Evolutionary conservation across 2,113 vertebrate species (phyloP), one percentile per base, ranked within the genome.

Genomic region (Oreochromis spilurus): DNA sequence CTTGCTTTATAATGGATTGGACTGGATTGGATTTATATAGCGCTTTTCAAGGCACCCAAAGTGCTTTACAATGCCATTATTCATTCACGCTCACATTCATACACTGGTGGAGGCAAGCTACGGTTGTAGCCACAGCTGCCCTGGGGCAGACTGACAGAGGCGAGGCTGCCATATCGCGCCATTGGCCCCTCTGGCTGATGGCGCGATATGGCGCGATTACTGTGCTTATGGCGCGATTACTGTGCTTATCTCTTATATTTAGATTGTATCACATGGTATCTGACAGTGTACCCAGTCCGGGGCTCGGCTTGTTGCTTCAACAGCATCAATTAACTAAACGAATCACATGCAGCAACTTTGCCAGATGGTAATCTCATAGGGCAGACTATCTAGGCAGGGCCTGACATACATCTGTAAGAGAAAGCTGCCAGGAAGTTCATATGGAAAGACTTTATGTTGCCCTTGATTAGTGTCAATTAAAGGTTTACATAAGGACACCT

Each of bases 311-410:
- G 88, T 85, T 88, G 53, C 84, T 92, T 93, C 85, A 75, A 79
- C 24, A 89, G 67, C 86, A 89, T 90, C 85, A 90, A 58, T 88
- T 92, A 80, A 89, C 90, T 29, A 67, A 92, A 84, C 84, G 82
- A 90, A 89, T 91, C 84, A 87, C 81, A 91, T 84, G 85, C 43
- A 92, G 91, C 88, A 70, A 88, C 52, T 84, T 53, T 89, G 79
- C 93, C 92, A 93, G 91, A 94, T 89, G 86, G 72, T 43, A 92
- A 89, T 92, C 79, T 88, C 14, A 45, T 52, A 83, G 80, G 78
- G 79, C 45, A 83, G 58, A 62, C 70, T 79, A 91, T 90, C 81
- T 8, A 48, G 5, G 53, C 81, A 48, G 60, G 38, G 54, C 88
- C 72, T 81, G 75, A 89, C 78, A 80, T 91, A 84, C 31, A 58